Base-by-base conservation (phyloP, 2,113 vertebrate genomes). In the Sclerurus mexicanus region DNA sequence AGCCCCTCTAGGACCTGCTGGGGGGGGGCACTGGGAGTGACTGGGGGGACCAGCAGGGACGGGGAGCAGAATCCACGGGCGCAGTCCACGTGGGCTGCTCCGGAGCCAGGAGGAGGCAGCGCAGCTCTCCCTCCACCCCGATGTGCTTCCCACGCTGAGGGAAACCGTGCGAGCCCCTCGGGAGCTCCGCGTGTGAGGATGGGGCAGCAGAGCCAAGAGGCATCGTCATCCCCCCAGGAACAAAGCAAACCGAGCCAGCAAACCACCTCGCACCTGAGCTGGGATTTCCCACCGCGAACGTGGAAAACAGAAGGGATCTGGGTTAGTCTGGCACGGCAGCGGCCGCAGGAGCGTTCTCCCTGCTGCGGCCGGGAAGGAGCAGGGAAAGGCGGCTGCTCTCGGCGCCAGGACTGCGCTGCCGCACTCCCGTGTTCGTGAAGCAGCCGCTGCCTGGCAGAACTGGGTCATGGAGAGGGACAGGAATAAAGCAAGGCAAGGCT, bases 351-450 rank as follows among this genome's bases (percentile, higher is more conserved):
- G 27, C 7, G 0, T 53, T 53, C 37, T 17, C 52, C 37, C 16
- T 12, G 84, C 67, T 6, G 77, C 31, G 22, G 78, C 42, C 6
- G 73, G 47, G 37, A 12, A 33, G 62, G 74, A 69, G 75, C 50
- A 12, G 86, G 9, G 84, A 80, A n/a, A 79, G 59, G 68, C 17
- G 15, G 72, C 28, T 22, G 52, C 8, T 24, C 15, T 28, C 67
- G 2, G 72, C 12, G 4, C 56, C 67, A 2, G 63, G 20, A 76
- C 75, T 21, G 20, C 20, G 5, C 13, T 35, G 1, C 47, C 3
- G 9, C 1, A 2, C 13, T 20, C 6, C 37, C 8, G 4, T 0
- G 33, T 2, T 3, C 9, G 2, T 1, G 4, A 1, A 3, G 72
- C 14, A 64, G 27, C 35, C 1, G 7, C 69, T 18, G 64, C 75